Evolutionary conservation across 2,797 vertebrate species (phyloP).

Genomic region (Neoniphon sammara): DNA sequence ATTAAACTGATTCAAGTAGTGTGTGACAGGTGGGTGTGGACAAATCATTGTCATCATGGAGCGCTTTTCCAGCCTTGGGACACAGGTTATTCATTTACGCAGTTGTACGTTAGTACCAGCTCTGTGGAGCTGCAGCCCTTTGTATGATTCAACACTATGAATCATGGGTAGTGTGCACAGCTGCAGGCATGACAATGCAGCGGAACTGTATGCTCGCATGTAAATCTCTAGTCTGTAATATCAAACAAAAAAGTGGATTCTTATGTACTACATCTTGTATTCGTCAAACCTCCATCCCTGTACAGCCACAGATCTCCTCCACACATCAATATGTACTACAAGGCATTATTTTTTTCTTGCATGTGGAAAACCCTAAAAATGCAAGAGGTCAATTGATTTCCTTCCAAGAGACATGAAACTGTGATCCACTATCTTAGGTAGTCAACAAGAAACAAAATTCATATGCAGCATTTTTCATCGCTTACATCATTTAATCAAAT

Average conservation of each 20-base stretch:
- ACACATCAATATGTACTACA: background rate
- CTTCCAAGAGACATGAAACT: conserved; percentile 15
- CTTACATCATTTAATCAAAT: conserved; percentile 59
- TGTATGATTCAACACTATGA: conserved; percentile 41
- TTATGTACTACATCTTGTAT: conserved; percentile 39
- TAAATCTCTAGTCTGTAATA: conserved; percentile 14
- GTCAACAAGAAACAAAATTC: conserved; percentile 40
- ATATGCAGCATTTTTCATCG: conserved; percentile 30
- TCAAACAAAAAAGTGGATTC: conserved; percentile 51
- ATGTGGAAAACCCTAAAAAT: conserved; percentile 16
- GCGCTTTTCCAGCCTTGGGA: conserved; percentile 8
- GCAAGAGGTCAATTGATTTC: conserved; percentile 27
- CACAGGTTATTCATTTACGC: conserved; percentile 18
- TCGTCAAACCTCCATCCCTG: conserved; percentile 52
- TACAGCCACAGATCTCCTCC: background rate
- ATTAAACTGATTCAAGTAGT: background rate
- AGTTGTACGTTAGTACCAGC: conserved; percentile 4
- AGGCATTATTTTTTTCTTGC: background rate
- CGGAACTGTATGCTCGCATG: conserved; percentile 16
- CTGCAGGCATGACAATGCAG: conserved; percentile 47
- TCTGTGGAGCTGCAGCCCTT: conserved; percentile 3
- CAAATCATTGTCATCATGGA: conserved; percentile 30
- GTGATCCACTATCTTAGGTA: conserved; percentile 29
- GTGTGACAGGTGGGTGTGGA: conserved; percentile 26
- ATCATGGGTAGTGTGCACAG: conserved; percentile 44